Evolutionary conservation across 2,113 vertebrate genomes (phyloP).

Genomic region (Canis aureus): DNA sequence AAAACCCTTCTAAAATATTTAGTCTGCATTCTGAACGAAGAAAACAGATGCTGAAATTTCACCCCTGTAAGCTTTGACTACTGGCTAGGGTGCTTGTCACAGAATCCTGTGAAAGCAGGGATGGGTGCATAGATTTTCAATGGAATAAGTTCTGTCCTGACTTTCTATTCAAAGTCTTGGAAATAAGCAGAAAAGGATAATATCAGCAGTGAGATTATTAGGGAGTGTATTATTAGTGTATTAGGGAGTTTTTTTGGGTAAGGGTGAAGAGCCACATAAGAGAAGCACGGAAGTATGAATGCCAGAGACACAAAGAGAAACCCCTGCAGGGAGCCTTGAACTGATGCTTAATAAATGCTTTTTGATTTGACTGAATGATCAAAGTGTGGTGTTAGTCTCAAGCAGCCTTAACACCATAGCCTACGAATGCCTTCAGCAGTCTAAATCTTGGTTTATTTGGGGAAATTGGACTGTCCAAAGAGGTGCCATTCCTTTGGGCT

Average conservation of each 20-base stretch:
- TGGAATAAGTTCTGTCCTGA: not conserved
- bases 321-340: not conserved
- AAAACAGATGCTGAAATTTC: not conserved
- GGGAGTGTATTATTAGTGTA: not conserved
- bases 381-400: not conserved
- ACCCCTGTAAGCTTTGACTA: not conserved
- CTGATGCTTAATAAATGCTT: not conserved
- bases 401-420: not conserved
- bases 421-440: not conserved
- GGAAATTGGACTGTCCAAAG: not conserved
- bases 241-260: not conserved
- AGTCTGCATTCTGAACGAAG: constrained; percentile 58
- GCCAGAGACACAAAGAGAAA: not conserved
- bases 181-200: not conserved
- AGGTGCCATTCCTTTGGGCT: not conserved
- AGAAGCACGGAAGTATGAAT: constrained; percentile 31
- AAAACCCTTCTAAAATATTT: not conserved
- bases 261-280: not conserved
- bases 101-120: not conserved
- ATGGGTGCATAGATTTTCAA: fast-evolving
- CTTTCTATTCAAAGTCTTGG: not conserved
- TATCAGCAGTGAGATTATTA: not conserved
- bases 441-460: not conserved
- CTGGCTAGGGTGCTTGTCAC: not conserved
- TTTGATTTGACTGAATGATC: constrained; percentile 31